Percentiles rank a stretch among this genome's conserved stretches.
Conservation (phyloP, 1,140 invertebrate species). For the Oscheius sp. region DNA sequence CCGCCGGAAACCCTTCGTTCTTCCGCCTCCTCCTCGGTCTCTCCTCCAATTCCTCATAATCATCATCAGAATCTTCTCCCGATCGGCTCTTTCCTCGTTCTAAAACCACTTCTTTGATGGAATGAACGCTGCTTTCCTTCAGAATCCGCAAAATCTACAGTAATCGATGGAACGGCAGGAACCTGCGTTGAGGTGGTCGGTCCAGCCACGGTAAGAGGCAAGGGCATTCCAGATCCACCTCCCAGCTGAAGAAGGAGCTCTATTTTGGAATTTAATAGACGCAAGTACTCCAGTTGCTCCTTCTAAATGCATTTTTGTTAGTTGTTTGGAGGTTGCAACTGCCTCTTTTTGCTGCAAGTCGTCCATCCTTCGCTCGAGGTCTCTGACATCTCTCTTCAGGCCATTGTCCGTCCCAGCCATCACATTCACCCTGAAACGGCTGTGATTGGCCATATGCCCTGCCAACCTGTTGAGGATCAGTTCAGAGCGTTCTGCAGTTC, state of each 20-base stretch:
- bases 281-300: slow-evolving; percentile 1
- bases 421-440: not conserved
- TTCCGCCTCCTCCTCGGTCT: too few species aligned
- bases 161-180: not conserved
- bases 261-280: not conserved
- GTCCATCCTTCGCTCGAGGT: not conserved
- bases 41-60: too few species aligned
- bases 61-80: too few species aligned
- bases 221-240: not conserved
- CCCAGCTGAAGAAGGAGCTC: not conserved
- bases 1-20: too few species aligned
- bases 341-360: not conserved
- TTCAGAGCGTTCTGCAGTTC: slow-evolving; percentile 41
- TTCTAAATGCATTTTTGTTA: not conserved
- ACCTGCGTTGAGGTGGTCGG: not conserved
- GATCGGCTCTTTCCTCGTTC: too few species aligned
- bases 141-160: not conserved
- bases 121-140: too few species aligned
- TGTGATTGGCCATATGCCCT: not conserved
- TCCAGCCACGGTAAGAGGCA: not conserved
- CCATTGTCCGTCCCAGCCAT: not conserved
- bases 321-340: too few species aligned
- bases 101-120: too few species aligned
- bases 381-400: not conserved
- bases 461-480: slow-evolving; percentile 5